Conservation (phyloP, 2,113 vertebrate genomes). For the Alouatta palliata region DNA sequence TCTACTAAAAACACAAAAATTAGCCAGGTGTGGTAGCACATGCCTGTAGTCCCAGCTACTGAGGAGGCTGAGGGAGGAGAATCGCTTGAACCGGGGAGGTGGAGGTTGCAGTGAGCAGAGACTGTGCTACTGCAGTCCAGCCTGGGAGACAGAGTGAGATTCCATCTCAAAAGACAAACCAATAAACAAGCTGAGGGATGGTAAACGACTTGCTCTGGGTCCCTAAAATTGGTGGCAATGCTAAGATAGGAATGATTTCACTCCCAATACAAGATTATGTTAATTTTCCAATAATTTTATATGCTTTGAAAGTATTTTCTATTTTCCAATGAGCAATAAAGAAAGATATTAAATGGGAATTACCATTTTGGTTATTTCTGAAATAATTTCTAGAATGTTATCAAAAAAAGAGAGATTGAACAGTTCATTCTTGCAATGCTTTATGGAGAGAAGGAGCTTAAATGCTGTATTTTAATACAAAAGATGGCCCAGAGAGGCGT, state of each 20-base stretch:
- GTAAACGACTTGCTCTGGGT: background rate
- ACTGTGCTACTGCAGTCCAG: no score
- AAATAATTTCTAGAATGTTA: slow-evolving; percentile 51
- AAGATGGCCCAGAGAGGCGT: slow-evolving; percentile 65
- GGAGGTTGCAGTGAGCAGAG: no score
- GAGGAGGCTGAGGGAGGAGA: no score
- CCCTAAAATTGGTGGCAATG: background rate
- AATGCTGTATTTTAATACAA: slow-evolving; percentile 75
- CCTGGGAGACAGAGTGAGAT: no score
- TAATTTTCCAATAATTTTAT: slow-evolving; percentile 45
- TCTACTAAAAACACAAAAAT: no score
- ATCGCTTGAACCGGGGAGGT: no score
- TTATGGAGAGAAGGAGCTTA: slow-evolving; percentile 64
- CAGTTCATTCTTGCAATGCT: slow-evolving; percentile 62
- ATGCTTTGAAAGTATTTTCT: slow-evolving; percentile 53
- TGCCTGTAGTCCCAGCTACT: no score
- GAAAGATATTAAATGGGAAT: slow-evolving; percentile 62
- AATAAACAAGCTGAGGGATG: background rate
- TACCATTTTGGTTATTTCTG: slow-evolving; percentile 66
- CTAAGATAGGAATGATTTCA: background rate
- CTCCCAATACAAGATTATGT: background rate
- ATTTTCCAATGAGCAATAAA: slow-evolving; percentile 50
- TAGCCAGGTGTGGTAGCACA: no score
- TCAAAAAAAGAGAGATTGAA: slow-evolving; percentile 38
- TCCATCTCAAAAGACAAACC: no score